phyloP scores from a whole-genome alignment of 2,888 invertebrate genomes.

The Agrenia bidenticulata region DNA sequence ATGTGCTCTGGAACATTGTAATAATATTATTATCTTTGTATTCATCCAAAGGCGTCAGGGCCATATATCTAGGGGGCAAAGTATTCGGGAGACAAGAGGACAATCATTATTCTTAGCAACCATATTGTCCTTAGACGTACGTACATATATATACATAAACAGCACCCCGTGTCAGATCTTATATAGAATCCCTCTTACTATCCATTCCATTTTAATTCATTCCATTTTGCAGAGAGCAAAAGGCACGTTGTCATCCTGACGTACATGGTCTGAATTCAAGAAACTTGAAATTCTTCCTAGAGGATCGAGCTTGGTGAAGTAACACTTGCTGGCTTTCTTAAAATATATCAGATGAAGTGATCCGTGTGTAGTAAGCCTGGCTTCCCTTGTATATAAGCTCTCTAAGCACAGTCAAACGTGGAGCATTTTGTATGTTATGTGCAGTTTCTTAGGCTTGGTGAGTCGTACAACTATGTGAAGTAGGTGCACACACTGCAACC shows the following conservation, averaged over 20 bases:
- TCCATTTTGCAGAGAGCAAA: slow-evolving; percentile 9
- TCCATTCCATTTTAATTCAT: slow-evolving; percentile 17
- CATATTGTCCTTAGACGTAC: slow-evolving; percentile 2
- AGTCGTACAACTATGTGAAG: too few relatives aligned
- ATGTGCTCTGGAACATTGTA: slow-evolving; percentile 15
- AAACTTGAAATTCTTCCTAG: background rate
- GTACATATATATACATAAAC: slow-evolving; percentile 5
- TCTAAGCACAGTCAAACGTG: too few relatives aligned
- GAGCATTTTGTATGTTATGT: too few relatives aligned
- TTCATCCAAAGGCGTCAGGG: slow-evolving; percentile 17
- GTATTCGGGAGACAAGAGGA: slow-evolving; percentile 4
- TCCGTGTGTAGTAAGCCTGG: too few relatives aligned
- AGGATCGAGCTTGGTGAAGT: background rate
- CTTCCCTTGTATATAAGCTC: too few relatives aligned
- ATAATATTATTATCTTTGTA: slow-evolving; percentile 19
- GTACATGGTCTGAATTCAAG: slow-evolving; percentile 17
- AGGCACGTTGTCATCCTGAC: slow-evolving; percentile 18
- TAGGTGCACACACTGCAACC: background rate
- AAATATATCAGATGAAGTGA: background rate
- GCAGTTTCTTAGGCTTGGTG: too few relatives aligned
- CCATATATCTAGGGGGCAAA: slow-evolving; percentile 17
- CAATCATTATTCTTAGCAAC: slow-evolving; percentile 11
- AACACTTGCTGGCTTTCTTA: background rate
- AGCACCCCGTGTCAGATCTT: background rate
- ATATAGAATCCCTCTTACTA: too few relatives aligned